Evolutionary conservation across 2,797 vertebrate species (phyloP).

Genomic region (Lepus oiostolus): DNA sequence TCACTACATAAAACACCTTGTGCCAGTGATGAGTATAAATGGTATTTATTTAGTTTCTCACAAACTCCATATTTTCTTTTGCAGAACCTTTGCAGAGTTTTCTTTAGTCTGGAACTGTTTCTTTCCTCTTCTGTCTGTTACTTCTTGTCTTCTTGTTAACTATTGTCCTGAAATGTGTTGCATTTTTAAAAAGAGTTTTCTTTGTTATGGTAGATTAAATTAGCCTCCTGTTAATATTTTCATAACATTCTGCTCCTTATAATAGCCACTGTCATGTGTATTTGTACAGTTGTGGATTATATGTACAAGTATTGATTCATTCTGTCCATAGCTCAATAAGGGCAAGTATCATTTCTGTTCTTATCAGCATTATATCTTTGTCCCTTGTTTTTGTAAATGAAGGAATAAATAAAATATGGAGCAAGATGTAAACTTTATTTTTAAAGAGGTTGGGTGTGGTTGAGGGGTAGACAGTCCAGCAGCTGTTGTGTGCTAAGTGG

Average conservation of each 20-base stretch:
- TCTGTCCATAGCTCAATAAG: neutral
- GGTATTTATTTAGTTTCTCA: constrained; percentile 42
- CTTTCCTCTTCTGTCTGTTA: neutral
- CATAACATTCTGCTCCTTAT: neutral
- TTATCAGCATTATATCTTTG: neutral
- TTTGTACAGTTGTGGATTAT: neutral
- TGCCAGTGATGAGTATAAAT: neutral
- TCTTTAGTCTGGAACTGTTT: neutral
- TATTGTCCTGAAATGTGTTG: neutral
- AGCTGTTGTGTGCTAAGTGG: neutral
- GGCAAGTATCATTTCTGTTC: neutral
- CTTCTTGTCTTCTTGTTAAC: neutral
- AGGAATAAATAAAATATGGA: neutral
- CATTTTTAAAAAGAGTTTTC: constrained; percentile 1
- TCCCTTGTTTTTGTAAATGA: neutral
- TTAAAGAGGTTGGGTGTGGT: neutral
- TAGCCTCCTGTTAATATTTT: neutral
- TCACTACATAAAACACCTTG: neutral
- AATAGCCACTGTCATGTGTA: neutral
- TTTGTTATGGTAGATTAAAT: neutral
- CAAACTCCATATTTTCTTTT: neutral
- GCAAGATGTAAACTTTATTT: neutral
- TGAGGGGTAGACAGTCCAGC: neutral
- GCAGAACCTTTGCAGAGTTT: neutral
- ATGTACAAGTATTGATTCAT: neutral